Percentiles rank a stretch among this genome's conserved stretches.
Conservation (phyloP, 1,140 invertebrate species). For the Samia ricini region DNA sequence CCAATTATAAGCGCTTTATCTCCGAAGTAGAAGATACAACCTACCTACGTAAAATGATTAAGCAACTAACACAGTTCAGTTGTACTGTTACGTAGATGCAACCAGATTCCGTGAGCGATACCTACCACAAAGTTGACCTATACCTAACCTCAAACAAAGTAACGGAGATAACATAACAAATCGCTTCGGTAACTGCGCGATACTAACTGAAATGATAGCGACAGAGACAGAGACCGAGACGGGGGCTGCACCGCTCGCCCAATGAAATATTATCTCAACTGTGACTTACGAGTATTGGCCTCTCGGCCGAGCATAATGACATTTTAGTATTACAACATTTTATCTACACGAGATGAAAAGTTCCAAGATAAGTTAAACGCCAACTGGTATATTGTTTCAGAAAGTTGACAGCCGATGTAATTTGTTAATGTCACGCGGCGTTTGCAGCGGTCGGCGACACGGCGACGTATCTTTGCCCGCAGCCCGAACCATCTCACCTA, state of each 20-base stretch:
- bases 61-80: not conserved
- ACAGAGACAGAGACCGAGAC: constrained; percentile 22
- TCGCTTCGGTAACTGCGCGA: constrained; percentile 54
- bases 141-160: constrained; percentile 62
- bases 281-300: constrained; percentile 58
- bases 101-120: constrained; percentile 43
- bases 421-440: constrained; percentile 65
- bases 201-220: constrained; percentile 56
- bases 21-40: not conserved
- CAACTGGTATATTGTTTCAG: constrained; percentile 74
- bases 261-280: constrained; percentile 66
- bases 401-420: constrained; percentile 66
- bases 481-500: constrained; percentile 31
- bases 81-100: not conserved
- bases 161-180: constrained; percentile 70
- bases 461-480: constrained; percentile 36
- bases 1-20: not conserved
- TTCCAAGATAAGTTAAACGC: constrained; percentile 72
- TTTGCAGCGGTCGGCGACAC: constrained; percentile 31
- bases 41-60: not conserved
- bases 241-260: constrained; percentile 27
- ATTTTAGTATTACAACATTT: constrained; percentile 75
- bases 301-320: constrained; percentile 63
- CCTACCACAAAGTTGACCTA: constrained; percentile 58
- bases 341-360: constrained; percentile 72